Evolutionary conservation across 2,113 vertebrate genomes (phyloP).

Genomic region (Podarcis raffonei): DNA sequence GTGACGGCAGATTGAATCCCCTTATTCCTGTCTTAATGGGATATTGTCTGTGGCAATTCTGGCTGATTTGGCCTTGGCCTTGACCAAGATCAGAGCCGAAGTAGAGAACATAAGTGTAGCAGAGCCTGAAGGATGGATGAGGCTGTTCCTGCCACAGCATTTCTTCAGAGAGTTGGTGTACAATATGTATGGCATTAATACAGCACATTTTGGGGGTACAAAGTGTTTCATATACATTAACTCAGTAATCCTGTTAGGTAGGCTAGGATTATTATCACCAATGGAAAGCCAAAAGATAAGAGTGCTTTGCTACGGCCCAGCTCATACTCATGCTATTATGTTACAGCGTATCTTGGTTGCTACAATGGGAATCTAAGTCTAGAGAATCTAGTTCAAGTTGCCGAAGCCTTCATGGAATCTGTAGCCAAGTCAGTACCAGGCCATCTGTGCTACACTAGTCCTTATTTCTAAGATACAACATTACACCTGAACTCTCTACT

Average conservation of each 20-base stretch:
- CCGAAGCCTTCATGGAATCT: neutral
- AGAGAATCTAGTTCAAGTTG: neutral
- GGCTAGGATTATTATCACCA: neutral
- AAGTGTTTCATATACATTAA: neutral
- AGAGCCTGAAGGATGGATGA: no score
- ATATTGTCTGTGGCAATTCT: no score
- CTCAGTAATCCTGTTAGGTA: neutral
- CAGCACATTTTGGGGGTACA: neutral
- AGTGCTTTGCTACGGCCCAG: neutral
- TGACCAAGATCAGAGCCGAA: no score
- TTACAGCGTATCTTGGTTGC: neutral
- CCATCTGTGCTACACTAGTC: no score
- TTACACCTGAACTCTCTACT: no score
- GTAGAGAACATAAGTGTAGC: no score
- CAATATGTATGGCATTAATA: neutral
- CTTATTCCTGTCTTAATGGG: no score
- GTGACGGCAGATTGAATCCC: no score
- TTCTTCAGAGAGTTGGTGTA: no score
- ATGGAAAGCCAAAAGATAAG: neutral
- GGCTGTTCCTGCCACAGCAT: no score
- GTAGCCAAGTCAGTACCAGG: neutral
- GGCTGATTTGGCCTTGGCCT: no score
- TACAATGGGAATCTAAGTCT: neutral
- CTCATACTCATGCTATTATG: neutral
- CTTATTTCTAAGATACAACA: neutral